These are phyloP conservation scores for Aethina tumida DNA, from an alignment of 1,140 invertebrate genomes.

Conservation along the genomic window DNA sequence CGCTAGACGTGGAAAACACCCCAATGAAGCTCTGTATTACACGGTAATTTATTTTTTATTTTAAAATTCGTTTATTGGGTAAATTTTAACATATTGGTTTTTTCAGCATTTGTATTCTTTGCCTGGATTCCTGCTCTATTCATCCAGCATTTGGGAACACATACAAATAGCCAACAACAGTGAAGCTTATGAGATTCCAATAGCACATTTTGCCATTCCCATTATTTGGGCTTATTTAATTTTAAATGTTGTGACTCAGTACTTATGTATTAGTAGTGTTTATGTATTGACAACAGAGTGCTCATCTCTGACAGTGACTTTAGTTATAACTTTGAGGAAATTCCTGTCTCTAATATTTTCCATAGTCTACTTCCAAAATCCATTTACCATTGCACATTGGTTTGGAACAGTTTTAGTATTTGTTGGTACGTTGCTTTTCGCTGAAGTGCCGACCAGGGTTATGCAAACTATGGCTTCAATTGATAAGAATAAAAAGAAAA, in stretches of 20 bases:
- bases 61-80: conserved; percentile 5
- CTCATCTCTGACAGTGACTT: conserved; percentile 86
- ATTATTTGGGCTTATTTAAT: conserved; percentile 69
- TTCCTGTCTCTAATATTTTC: conserved; percentile 92
- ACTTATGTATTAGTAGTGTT: conserved; percentile 90
- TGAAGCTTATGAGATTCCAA: conserved; percentile 38
- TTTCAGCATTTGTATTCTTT: conserved; percentile 76
- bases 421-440: conserved; percentile 85
- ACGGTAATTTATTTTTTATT: conserved; percentile 45
- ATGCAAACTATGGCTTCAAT: conserved; percentile 1
- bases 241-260: conserved; percentile 86
- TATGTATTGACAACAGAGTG: conserved; percentile 91
- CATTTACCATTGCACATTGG: conserved; percentile 90
- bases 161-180: conserved; percentile 48
- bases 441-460: conserved; percentile 58
- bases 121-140: conserved; percentile 71
- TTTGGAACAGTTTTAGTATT: conserved; percentile 86
- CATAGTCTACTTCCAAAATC: conserved; percentile 91
- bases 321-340: conserved; percentile 92
- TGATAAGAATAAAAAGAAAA: conserved; percentile 1
- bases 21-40: conserved; percentile 89
- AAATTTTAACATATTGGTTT: conserved; percentile 10
- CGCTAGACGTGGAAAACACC: conserved; percentile 82
- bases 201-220: conserved; percentile 50
- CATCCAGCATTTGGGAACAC: conserved; percentile 66